Evolutionary conservation across 1,140 invertebrate genomes (phyloP), one percentile per base, ranked within the genome.

Genomic region (Thalassaphorura encarpata): DNA sequence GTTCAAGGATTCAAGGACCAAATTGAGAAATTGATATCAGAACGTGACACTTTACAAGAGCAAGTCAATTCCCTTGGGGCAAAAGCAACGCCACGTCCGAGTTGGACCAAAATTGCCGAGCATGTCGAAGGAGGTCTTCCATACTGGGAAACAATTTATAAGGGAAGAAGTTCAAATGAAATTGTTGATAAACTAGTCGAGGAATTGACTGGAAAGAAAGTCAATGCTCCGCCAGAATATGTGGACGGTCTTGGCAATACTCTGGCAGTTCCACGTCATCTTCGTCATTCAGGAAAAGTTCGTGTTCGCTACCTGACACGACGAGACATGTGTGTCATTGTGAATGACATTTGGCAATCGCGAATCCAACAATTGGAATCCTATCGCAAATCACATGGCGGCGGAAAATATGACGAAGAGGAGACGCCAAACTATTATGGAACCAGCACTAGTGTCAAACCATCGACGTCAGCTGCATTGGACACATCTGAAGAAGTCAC

Each of bases 81-180:
- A n/a, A 43, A 58, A 18, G 42, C 54, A 11, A 62, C 60, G 3
- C 60, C 60, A 15, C 39, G 52, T 27, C 60, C 60, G 19, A 50
- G 45, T 29, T 62, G 52, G 56, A 51, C 24, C 0, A 58, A 55
- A 45, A 54, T 62, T 6, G 56, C 46, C 6, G 53, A 58, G 18
- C 28, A 40, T 19, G 26, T 46, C 21, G 26, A 40, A 41, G 48
- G 41, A 1, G 60, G 55, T 1, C 4, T 28, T 23, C 1, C 29
- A 0, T 3, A 31, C 1, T 62, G 54, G 50, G 40, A 24, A 19
- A 19, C 47, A 43, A 40, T 45, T 1, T 31, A 33, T 28, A 39
- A 58, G n/a, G 52, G 52, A n/a, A 41, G 52, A 15, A 43, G 33
- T 33, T 41, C 55, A 0, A 42, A 31, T 18, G 42, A 52, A 21